A percentile compares a stretch with the other conserved stretches of the same genome.
Conservation (phyloP, 1,140 invertebrate species). For the Drosophila nigrodunni region DNA sequence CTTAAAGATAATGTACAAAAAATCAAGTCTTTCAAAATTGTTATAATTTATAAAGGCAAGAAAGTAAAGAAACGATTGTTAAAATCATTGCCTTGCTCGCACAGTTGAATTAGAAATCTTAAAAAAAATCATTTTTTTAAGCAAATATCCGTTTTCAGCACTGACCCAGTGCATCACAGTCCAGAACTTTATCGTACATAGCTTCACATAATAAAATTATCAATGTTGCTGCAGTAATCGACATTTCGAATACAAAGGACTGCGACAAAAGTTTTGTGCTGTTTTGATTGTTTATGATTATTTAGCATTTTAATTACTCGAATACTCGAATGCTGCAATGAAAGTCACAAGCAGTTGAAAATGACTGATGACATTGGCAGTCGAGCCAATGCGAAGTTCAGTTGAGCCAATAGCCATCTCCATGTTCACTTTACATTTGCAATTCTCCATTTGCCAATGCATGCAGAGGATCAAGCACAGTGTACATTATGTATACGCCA, state of each 20-base stretch:
- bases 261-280: slow-evolving; percentile 19
- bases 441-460: slow-evolving; percentile 2
- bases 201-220: slow-evolving; percentile 16
- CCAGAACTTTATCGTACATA: not conserved
- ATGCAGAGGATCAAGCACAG: slow-evolving; percentile 29
- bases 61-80: no score
- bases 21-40: no score
- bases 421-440: not conserved
- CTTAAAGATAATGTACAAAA: no score
- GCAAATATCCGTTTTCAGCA: no score
- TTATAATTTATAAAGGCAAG: no score
- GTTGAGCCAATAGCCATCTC: slow-evolving; percentile 9
- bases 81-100: no score
- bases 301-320: slow-evolving; percentile 68
- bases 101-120: no score
- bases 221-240: slow-evolving; percentile 24
- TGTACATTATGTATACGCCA: slow-evolving; percentile 45
- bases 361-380: slow-evolving; percentile 73
- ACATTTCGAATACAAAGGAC: slow-evolving; percentile 21
- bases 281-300: slow-evolving; percentile 1
- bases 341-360: slow-evolving; percentile 53
- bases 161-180: no score
- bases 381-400: slow-evolving; percentile 21
- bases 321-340: slow-evolving; percentile 33
- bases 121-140: no score